Evolutionary conservation across 1,140 invertebrate genomes (phyloP), one percentile per base, ranked within the genome.

Genomic region (Pseudomyrmex sp.): DNA sequence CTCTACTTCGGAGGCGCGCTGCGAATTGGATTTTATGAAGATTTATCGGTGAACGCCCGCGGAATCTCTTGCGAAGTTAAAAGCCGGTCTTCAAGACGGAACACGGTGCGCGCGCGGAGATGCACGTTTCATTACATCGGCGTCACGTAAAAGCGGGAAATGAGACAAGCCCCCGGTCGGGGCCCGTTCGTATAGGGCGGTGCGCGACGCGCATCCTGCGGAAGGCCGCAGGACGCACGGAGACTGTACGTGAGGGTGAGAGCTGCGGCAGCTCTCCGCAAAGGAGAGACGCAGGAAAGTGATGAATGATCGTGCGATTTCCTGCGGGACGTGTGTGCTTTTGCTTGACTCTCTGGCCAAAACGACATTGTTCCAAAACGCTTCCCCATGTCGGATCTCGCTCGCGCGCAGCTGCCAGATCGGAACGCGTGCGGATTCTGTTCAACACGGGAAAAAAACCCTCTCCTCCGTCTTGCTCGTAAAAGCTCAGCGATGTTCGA

Each of bases 351-450:
- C 70, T 75, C 76, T 66, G 85, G 62, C 69, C 15, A 59, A 52
- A 46, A 26, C 72, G 87, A 88, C 87, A 83, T 88, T 88, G 87
- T 85, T 87, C 87, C 86, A 79, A 85, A 88, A 83, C 58, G 86
- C 68, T 54, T 82, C 85, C 72, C 83, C 77, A 62, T 80, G 35
- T 2, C 75, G 18, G 82, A 35, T 35, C 35, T 35, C 35, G 35
- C 69, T 54, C 54, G 9, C 26, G 56, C 59, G 74, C 86, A 88
- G 86, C 86, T 88, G 86, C 75, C 83, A 46, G 54, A 10, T 48
- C 46, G 50, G 75, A 65, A 69, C 76, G 76, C 76, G 76, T 79
- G 76, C 76, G 76, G 44, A 35, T 13, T 56, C 59, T 20, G 26
- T 15, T 1, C 26, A 44, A n/a, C n/a, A 23, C 20, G 62, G 26